Conservation (phyloP, 2,113 vertebrate genomes). For the Coturnix japonica region DNA sequence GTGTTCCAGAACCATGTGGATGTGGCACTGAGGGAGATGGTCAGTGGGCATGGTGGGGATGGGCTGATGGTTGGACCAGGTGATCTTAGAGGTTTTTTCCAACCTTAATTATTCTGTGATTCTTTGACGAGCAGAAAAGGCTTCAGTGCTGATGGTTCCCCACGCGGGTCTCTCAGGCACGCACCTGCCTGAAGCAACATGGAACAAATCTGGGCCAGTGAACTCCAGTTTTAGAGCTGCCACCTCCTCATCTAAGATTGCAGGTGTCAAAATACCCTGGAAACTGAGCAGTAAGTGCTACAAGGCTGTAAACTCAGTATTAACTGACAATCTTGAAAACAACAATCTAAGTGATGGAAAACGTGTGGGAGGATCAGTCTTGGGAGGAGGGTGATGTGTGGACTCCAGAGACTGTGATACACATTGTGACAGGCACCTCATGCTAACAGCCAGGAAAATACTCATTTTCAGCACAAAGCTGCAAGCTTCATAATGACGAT, state of each 20-base stretch:
- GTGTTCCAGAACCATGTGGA: too few relatives aligned
- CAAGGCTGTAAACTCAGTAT: neutral
- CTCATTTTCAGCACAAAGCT: neutral
- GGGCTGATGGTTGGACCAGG: too few relatives aligned
- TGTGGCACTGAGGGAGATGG: too few relatives aligned
- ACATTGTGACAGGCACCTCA: neutral
- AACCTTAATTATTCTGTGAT: too few relatives aligned
- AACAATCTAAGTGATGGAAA: neutral
- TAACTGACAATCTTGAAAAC: conserved; percentile 12
- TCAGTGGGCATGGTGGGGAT: too few relatives aligned
- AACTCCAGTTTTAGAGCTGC: neutral
- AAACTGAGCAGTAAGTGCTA: neutral
- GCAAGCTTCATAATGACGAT: neutral
- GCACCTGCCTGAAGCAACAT: neutral
- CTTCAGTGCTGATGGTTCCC: neutral
- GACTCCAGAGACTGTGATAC: neutral
- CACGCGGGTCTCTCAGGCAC: neutral
- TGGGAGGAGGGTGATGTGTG: neutral
- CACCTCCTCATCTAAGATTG: neutral
- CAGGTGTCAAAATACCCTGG: neutral
- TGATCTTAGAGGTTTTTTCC: too few relatives aligned
- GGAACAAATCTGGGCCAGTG: neutral
- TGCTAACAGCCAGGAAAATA: neutral
- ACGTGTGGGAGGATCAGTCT: neutral
- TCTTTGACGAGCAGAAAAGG: neutral